Evolutionary conservation across 2,113 vertebrate species (phyloP), one percentile per base, ranked within the genome.

Genomic region (Crotalus horridus): DNA sequence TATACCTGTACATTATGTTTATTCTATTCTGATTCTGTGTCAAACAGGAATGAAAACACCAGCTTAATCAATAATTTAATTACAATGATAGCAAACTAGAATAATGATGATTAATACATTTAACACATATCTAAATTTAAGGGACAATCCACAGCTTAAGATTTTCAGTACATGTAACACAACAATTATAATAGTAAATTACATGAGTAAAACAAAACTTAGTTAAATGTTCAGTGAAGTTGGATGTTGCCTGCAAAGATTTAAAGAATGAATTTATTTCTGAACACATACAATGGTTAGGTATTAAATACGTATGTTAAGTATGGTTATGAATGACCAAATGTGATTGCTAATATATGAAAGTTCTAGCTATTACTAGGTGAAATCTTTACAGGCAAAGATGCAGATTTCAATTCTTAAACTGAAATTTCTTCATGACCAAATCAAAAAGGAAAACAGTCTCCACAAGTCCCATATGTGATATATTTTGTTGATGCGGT

Each of bases 1-100:
- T 46, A 46, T 46, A 46, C 43, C 43, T 46, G 43, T 46, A 46
- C 43, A 46, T 48, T 93, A 15, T 74, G 11, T 8, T 6, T 56
- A 90, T 21, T 11, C 17, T 92, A 15, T 8, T 54, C 48, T 86
- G 11, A 46, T 89, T 93, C 90, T 91, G 10, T 53, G 55, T 89
- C 69, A 89, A 53, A 87, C 26, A 64, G 20, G 17, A 89, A 58
- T 64, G 64, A 91, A 91, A 55, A 88, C 39, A 61, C 6, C 81
- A 69, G 46, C 33, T 54, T 81, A 33, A 88, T 92, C 91, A 88
- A 92, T 88, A 92, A 88, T 21, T n/a, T 92, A 53, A 58, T 87
- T 88, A 88, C 85, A 92, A 58, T 53, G 85, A 54, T 64, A 92
- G 56, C 91, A 88, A 58, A 88, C 85, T 88, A 88, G 58, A 92